Evolutionary conservation across 2,113 vertebrate species (phyloP).

Genomic region (Melanostigma gelatinosum): DNA sequence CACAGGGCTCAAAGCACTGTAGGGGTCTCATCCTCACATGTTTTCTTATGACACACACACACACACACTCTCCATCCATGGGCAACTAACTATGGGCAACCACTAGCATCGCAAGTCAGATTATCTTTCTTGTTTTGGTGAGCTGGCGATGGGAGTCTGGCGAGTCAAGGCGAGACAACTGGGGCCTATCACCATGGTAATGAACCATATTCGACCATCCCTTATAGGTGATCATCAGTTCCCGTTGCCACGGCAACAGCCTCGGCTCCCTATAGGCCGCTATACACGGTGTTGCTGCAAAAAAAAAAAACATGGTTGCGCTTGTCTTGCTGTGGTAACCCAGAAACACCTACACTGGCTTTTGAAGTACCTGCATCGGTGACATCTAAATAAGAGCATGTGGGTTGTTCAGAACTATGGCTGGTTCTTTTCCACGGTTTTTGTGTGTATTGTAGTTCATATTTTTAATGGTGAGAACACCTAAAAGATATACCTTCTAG

Average conservation of each 20-base stretch:
- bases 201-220: conserved; percentile 62
- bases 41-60: neutral
- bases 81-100: conserved; percentile 7
- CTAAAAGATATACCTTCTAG: no score
- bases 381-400: neutral
- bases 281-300: conserved; percentile 16
- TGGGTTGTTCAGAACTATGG: neutral
- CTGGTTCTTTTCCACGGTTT: neutral
- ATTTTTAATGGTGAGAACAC: neutral
- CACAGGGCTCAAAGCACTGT: neutral
- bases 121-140: conserved; percentile 52
- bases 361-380: neutral
- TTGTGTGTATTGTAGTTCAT: neutral
- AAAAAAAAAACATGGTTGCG: neutral
- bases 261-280: conserved; percentile 56
- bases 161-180: conserved; percentile 40
- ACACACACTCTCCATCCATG: no score
- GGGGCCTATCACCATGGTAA: conserved; percentile 70
- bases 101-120: neutral
- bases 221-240: conserved; percentile 58
- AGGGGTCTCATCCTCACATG: conserved; percentile 2
- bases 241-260: conserved; percentile 73
- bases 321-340: conserved; percentile 19
- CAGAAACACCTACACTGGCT: neutral
- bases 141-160: conserved; percentile 21